Percentiles rank a stretch among this genome's conserved stretches.
These are phyloP conservation scores for Tipula unca DNA, from an alignment of 2,888 invertebrate species.

Conservation along the genomic window DNA sequence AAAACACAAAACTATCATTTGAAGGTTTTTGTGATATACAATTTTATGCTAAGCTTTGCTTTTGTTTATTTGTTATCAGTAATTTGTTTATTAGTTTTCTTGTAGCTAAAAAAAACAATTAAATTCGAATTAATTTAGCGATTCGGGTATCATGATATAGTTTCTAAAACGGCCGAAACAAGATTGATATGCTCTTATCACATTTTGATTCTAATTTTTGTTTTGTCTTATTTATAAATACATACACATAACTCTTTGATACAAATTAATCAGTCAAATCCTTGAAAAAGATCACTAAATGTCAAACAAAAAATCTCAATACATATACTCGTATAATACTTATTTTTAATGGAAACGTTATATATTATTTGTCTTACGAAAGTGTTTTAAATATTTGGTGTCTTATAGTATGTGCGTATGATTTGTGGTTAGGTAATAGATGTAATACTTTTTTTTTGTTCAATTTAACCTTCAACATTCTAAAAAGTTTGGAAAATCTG, in stretches of 20 bases:
- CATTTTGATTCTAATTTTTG: background rate
- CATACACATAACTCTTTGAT: background rate
- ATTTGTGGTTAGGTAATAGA: background rate
- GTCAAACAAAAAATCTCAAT: background rate
- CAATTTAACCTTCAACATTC: background rate
- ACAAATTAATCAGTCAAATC: conserved; percentile 16
- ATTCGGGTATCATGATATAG: background rate
- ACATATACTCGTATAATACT: too few relatives aligned
- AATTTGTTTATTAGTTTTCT: background rate
- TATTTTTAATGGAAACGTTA: background rate
- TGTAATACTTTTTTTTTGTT: background rate
- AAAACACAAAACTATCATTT: background rate
- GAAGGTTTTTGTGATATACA: background rate
- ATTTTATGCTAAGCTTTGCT: background rate
- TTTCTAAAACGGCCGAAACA: background rate
- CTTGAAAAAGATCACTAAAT: conserved; percentile 17
- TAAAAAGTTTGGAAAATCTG: background rate
- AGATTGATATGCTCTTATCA: background rate
- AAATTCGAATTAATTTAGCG: background rate
- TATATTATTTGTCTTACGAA: conserved; percentile 16
- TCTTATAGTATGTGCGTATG: background rate
- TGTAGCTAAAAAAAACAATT: background rate
- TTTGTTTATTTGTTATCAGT: background rate
- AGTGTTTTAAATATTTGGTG: background rate
- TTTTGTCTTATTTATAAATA: background rate